These are phyloP conservation scores for Sterna hirundo DNA, from an alignment of 2,113 vertebrate genomes.

Conservation along the genomic window DNA sequence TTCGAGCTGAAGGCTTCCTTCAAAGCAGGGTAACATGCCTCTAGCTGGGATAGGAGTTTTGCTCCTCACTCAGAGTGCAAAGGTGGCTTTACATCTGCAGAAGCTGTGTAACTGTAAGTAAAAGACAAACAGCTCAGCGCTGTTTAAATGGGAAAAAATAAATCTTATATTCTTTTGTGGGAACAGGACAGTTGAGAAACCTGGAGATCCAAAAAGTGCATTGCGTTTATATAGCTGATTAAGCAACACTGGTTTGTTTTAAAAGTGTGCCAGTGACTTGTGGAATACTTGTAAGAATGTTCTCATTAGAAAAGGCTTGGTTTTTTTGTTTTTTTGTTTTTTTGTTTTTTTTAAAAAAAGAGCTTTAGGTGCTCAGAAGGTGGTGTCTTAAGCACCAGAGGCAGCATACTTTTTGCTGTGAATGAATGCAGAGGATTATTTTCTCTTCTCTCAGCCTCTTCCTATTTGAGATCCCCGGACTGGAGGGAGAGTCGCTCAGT, in stretches of 20 bases:
- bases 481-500: background rate
- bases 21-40: background rate
- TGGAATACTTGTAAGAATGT: background rate
- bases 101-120: background rate
- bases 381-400: background rate
- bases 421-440: background rate
- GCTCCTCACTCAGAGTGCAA: background rate
- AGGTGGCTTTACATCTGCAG: background rate
- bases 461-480: background rate
- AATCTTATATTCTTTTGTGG: background rate
- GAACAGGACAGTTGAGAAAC: background rate
- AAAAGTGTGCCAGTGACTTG: background rate
- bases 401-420: background rate
- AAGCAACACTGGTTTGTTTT: background rate
- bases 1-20: background rate
- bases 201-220: background rate
- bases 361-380: background rate
- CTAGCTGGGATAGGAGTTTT: background rate
- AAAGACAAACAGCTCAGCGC: background rate
- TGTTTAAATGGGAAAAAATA: background rate
- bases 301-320: background rate
- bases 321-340: background rate
- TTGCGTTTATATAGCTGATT: background rate
- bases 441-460: background rate
- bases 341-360: no score